These are phyloP conservation scores for Lichenostomus cassidix DNA, from an alignment of 2,113 vertebrate genomes.

Conservation along the genomic window DNA sequence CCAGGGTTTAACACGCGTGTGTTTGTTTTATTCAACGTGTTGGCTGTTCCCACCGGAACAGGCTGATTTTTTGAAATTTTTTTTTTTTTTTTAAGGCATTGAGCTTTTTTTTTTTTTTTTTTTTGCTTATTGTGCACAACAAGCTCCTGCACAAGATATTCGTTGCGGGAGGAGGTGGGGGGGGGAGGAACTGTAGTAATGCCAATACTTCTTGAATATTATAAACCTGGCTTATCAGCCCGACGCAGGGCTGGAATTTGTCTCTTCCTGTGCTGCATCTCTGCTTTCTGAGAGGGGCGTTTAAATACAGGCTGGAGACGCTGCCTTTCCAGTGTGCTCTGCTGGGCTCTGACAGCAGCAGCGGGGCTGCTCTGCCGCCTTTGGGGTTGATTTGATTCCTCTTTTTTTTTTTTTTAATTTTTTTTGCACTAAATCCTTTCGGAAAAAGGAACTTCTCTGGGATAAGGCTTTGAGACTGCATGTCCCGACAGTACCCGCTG, in stretches of 20 bases:
- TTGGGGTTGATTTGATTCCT: neutral
- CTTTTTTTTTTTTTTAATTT: too few relatives aligned
- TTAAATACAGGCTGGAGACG: conserved; percentile 62
- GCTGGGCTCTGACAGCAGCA: conserved; percentile 35
- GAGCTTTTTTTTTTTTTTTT: neutral
- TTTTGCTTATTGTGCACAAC: conserved; percentile 58
- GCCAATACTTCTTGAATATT: conserved; percentile 66
- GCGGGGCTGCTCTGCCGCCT: neutral
- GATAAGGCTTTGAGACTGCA: conserved; percentile 41
- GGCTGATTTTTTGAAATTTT: neutral
- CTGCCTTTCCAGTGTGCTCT: conserved; percentile 55
- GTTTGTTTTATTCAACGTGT: conserved; percentile 57
- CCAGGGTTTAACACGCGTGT: conserved; percentile 56
- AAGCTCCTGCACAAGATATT: conserved; percentile 37
- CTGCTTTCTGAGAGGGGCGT: conserved; percentile 58
- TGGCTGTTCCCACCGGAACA: conserved; percentile 65
- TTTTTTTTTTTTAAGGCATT: neutral
- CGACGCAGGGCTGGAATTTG: conserved; percentile 62
- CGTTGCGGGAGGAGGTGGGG: neutral
- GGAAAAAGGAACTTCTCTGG: neutral
- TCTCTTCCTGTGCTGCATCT: conserved; percentile 68
- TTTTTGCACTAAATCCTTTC: neutral
- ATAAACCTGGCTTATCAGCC: conserved; percentile 69
- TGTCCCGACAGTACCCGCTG: conserved; percentile 36
- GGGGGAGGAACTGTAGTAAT: conserved; percentile 49